phyloP scores from a whole-genome alignment of 2,888 invertebrate genomes.

The Molanna angustata region DNA sequence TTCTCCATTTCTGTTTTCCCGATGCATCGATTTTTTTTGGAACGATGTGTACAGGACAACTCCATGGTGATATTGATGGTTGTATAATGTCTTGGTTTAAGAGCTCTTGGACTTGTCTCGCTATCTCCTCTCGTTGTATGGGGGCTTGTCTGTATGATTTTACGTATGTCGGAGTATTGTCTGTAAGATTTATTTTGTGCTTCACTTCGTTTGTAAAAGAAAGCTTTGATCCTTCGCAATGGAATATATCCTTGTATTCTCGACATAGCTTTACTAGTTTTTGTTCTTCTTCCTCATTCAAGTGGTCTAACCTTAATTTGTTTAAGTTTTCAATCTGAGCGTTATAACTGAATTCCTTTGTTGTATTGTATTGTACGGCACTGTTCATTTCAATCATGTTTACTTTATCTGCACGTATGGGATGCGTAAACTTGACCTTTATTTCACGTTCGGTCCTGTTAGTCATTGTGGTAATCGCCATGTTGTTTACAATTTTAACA shows the following conservation, averaged over 20 bases:
- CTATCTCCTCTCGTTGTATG: conserved; percentile 35
- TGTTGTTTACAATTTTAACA: neutral
- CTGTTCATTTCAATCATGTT: no score
- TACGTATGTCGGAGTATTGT: conserved; percentile 31
- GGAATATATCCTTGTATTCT: conserved; percentile 31
- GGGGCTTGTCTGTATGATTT: conserved; percentile 36
- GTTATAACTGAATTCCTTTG: no score
- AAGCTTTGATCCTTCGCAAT: conserved; percentile 33
- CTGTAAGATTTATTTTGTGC: conserved; percentile 34
- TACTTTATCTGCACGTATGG: no score
- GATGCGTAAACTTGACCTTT: no score
- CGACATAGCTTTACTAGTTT: conserved; percentile 32
- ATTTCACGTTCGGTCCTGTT: no score
- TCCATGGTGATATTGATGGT: conserved; percentile 27
- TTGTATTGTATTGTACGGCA: no score
- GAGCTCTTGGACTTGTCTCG: conserved; percentile 35
- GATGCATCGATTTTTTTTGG: conserved; percentile 38
- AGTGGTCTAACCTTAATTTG: conserved; percentile 19
- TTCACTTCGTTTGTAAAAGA: conserved; percentile 32
- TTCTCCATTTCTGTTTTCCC: conserved; percentile 34
- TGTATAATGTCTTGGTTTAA: conserved; percentile 29
- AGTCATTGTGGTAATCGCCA: neutral
- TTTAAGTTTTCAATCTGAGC: neutral
- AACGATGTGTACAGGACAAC: conserved; percentile 34
- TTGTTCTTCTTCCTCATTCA: conserved; percentile 35